Evolutionary conservation across 2,797 vertebrate species (phyloP), one percentile per base, ranked within the genome.

Genomic region (Cossypha dichroa): DNA sequence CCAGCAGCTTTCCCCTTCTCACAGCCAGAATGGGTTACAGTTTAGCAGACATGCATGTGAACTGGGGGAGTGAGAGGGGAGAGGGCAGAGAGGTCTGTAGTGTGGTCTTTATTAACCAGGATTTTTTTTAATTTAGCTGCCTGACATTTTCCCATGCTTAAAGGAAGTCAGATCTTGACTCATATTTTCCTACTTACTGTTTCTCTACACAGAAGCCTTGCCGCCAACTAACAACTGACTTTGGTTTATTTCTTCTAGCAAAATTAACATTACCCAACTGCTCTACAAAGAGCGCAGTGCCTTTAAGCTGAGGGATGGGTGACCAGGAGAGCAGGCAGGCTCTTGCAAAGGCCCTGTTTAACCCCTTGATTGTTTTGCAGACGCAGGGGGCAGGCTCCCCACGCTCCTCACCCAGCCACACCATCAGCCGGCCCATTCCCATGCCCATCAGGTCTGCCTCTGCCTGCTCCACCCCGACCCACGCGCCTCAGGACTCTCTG

Each of bases 401-500:
- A 9, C 99, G 99, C 83, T 99, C 99, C 74, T 99, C 99, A 36
- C 99, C 99, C 90, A 99, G 99, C 97, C 99, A 99, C 98, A 99
- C 99, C 72, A 98, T 99, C 97, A 99, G 98, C 97, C 98, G 99
- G 55, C 98, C 99, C 8, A 99, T 99, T 88, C 99, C 99, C 75
- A 99, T 99, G 97, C 99, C 99, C 7, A 98, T 99, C 96, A 98
- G 99, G 86, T 99, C 99, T 5, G 98, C 99, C 20, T 99, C 99
- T 3, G 97, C 99, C 93, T 98, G 99, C 97, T 99, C 99, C 60
- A 99, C 99, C 68, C 99, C 99, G 13, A 99, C 98, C 82, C 99
- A 99, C 81, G 98, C 98, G 41, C 99, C 99, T 97, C 99, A 99
- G 98, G 99, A 99, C 98, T 99, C 99, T 11, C 99, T 99, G 96